Evolutionary conservation across 2,888 invertebrate genomes (phyloP), one percentile per base, ranked within the genome.

Genomic region (Aelia acuminata): DNA sequence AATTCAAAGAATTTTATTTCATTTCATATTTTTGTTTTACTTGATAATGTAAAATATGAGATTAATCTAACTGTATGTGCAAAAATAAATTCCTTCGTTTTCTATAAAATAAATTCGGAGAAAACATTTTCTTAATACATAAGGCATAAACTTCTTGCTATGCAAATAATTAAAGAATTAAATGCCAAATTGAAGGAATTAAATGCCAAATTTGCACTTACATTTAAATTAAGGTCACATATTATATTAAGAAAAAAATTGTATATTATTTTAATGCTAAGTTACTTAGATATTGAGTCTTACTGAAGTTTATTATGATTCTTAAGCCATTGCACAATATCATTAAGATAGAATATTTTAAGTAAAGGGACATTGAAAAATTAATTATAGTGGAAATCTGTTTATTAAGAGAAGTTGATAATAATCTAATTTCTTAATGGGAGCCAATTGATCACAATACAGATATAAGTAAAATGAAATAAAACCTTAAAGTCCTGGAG

Each of bases 131-230:
- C 22, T 80, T 80, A 43, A 43, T 80, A 26, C 18, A 70, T 70
- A 70, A 70, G 35, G 63, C 63, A 70, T 70, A 18, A 18, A 35
- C 63, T 70, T 70, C 35, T 35, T 35, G 15, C 31, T 1, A 35
- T 18, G 8, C 1, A 70, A 20, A 35, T 26, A 13, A 31, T 18
- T 57, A 26, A 57, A 57, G 26, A 20, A 70, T 15, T 70, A 35
- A 15, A 70, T 57, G 57, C 57, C 11, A 26, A 57, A 26, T 70
- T 31, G 63, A 35, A 35, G 63, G 63, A 70, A 70, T 70, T 70
- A 70, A 70, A 70, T 70, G 35, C 63, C 63, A 70, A 63, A 70
- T 35, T 70, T 70, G 63, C 63, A 70, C 63, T 70, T 35, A 70
- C 63, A 70, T 10, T 70, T 31, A 70, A 35, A 70, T 70, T 35